Conservation (phyloP, 1,140 invertebrate genomes). For the Lordiphosa mommai region DNA sequence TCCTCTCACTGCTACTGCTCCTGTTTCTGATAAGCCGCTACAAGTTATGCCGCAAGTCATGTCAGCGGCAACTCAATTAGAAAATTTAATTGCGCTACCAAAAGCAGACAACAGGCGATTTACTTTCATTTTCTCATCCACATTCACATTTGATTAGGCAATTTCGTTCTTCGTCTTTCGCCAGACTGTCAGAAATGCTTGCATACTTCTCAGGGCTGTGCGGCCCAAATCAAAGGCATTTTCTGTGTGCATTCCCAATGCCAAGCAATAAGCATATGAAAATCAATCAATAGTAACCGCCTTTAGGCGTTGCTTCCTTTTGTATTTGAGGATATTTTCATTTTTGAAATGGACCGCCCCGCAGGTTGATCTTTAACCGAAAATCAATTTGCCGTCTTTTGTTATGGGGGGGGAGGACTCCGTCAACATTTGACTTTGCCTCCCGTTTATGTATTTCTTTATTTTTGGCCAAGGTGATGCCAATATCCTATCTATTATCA, state of each 20-base stretch:
- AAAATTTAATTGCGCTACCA: conserved; percentile 58
- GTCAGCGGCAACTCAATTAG: conserved; percentile 54
- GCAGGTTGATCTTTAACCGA: conserved; percentile 8
- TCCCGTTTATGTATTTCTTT: conserved; percentile 16
- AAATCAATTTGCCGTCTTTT: conserved; percentile 17
- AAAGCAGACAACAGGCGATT: conserved; percentile 10
- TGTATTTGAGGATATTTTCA: conserved; percentile 25
- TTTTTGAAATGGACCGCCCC: conserved; percentile 13
- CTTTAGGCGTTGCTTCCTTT: neutral
- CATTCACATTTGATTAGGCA: conserved; percentile 36
- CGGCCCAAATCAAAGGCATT: conserved; percentile 11
- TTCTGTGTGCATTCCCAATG: neutral
- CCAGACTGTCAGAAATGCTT: conserved; percentile 1
- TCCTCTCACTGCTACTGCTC: neutral
- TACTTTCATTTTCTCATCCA: conserved; percentile 2
- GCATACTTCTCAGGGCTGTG: no score
- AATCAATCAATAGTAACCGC: conserved; percentile 19
- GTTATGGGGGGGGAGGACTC: conserved; percentile 9
- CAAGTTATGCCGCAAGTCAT: conserved; percentile 10
- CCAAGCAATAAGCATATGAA: neutral
- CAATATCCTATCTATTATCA: conserved; percentile 22
- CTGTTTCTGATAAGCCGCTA: conserved; percentile 1
- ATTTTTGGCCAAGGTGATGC: neutral
- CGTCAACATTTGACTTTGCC: no score
- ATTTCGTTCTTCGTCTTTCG: conserved; percentile 13